Conservation (phyloP, 2,797 vertebrate genomes). For the Cossypha caffra region DNA sequence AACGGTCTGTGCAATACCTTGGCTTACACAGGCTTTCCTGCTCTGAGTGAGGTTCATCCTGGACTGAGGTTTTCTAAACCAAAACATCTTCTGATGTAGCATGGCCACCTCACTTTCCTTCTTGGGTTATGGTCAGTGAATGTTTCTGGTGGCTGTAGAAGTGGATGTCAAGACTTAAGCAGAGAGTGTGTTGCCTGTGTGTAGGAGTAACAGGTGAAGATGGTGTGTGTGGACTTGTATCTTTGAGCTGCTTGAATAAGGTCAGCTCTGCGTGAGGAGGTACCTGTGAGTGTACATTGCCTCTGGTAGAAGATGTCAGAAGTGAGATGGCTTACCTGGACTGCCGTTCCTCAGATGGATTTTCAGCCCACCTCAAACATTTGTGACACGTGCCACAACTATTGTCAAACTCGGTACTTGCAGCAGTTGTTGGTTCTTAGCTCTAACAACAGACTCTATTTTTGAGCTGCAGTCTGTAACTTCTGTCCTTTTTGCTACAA, state of each 20-base stretch:
- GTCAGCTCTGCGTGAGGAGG: fast-evolving
- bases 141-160: neutral
- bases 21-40: neutral
- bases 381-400: fast-evolving
- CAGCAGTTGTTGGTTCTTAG: neutral
- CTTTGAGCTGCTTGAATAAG: neutral
- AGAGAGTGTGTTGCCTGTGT: fast-evolving
- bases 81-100: neutral
- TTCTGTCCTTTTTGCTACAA: neutral
- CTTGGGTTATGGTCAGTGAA: neutral
- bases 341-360: neutral
- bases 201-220: neutral
- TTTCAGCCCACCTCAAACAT: neutral
- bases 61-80: neutral
- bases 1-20: neutral
- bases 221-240: neutral
- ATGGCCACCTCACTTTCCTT: neutral
- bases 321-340: neutral
- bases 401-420: neutral
- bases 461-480: neutral
- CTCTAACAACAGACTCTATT: neutral
- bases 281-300: fast-evolving
- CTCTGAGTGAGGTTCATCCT: neutral
- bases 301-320: neutral
- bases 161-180: fast-evolving